Evolutionary conservation across 2,888 invertebrate species (phyloP), one percentile per base, ranked within the genome.

Genomic region (Tuta absoluta): DNA sequence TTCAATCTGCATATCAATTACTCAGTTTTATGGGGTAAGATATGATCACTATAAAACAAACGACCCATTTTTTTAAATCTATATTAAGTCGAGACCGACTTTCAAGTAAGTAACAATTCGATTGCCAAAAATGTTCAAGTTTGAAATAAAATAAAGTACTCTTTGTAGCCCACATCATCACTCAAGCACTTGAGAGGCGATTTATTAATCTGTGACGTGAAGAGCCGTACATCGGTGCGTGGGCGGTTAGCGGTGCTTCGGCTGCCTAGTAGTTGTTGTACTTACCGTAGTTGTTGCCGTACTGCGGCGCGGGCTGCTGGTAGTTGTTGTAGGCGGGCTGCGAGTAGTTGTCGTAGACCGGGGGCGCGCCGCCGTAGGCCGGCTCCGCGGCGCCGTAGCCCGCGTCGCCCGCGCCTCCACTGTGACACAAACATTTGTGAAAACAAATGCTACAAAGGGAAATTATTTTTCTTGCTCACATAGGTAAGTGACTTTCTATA

Each of bases 211-310:
- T 41, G 12, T 12, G 41, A 1, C 41, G 11, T 1, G 2, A n/a
- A 41, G 2, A 41, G 14, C 14, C 38, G 24, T 53, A 23, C 10
- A 23, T 3, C 19, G 24, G 53, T 24, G 23, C 3, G 23, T 53
- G 5, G 21, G 3, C 38, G 38, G 12, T 11, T 14, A 14, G 14
- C 23, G 45, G 51, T 8, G 33, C 10, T 5, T 8, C 33, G 33
- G 8, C 8, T 8, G 33, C 8, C 33, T 33, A 68, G 67, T 76
- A 72, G 64, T 69, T 64, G 2, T 53, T 61, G 72, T 74, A 85
- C 86, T 87, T 81, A 91, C 91, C 91, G 76, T 89, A 89, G 74
- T 80, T 88, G 77, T 82, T 85, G 74, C 76, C 78, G 72, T 90
- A 88, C 67, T 87, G 87, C 17, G 81, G 80, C 65, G 85, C 87